Evolutionary conservation across 2,888 invertebrate genomes (phyloP).

Genomic region (Tenthredo amoena): DNA sequence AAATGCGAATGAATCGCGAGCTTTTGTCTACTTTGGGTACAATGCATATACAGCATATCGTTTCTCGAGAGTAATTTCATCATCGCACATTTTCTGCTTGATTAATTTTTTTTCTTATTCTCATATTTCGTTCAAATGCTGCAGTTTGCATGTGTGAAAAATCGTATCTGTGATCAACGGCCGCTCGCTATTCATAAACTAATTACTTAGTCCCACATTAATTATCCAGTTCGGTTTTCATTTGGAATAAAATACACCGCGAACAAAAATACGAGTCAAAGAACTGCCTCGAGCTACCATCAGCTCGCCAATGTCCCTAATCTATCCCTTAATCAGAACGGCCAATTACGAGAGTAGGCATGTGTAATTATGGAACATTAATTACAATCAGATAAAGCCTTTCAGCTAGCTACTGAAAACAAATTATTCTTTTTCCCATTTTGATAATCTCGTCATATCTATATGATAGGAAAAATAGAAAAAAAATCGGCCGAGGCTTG

Average conservation of each 20-base stretch:
- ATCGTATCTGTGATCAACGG: not conserved
- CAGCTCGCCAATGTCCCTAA: not conserved
- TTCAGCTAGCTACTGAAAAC: not conserved
- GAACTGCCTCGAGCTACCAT: not conserved
- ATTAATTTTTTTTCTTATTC: not conserved
- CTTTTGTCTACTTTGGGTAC: not conserved
- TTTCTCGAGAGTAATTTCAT: not conserved
- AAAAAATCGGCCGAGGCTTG: not conserved
- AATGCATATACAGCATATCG: not conserved
- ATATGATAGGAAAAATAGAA: not conserved
- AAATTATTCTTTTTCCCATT: not conserved
- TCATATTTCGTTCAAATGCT: not conserved
- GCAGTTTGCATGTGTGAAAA: not conserved
- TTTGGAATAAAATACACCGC: not conserved
- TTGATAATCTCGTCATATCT: not conserved
- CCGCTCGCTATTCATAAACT: not conserved
- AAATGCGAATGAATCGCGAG: not conserved
- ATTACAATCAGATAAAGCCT: slow-evolving; percentile 1
- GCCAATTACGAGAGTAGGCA: not conserved
- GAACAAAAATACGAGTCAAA: not conserved
- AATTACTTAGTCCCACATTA: slow-evolving; percentile 3
- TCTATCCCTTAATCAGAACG: not conserved
- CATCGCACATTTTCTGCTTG: not conserved
- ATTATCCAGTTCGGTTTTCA: not conserved
- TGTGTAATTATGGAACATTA: not conserved